phyloP scores from a whole-genome alignment of 2,888 invertebrate species.

The Rhamnusium bicolor region DNA sequence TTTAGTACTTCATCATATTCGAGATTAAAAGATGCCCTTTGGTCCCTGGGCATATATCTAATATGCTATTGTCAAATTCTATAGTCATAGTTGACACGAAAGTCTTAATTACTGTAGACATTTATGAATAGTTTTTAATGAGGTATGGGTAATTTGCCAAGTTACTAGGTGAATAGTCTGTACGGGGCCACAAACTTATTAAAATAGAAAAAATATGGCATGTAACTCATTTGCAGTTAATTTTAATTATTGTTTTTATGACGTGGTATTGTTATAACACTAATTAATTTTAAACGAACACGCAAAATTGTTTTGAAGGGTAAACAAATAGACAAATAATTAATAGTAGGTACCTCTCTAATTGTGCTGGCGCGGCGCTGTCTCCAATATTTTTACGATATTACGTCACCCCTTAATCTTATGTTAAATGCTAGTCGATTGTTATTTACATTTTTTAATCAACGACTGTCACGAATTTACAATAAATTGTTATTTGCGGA shows the following conservation, averaged over 20 bases:
- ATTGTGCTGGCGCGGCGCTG: background rate
- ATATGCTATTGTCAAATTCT: no score
- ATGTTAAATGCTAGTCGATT: background rate
- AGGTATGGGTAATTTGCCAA: background rate
- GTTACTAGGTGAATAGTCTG: background rate
- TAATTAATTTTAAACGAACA: background rate
- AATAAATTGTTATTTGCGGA: conserved; percentile 13
- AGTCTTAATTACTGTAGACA: background rate
- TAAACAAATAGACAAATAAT: background rate
- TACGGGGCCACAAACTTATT: background rate
- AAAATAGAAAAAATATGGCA: background rate
- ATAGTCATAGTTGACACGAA: no score
- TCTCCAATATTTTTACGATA: background rate
- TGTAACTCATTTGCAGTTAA: background rate
- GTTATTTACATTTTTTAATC: conserved; percentile 10
- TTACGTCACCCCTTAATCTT: background rate
- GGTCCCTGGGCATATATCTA: no score
- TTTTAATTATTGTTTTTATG: background rate
- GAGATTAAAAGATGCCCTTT: no score
- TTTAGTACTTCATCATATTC: no score
- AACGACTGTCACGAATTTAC: conserved; percentile 10
- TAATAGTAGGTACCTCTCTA: background rate
- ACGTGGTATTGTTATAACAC: background rate
- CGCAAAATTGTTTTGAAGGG: background rate
- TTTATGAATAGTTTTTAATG: background rate